Percentiles rank a stretch among this genome's conserved stretches.
phyloP scores from a whole-genome alignment of 1,140 invertebrate species.

The Drosophila ogumai region DNA sequence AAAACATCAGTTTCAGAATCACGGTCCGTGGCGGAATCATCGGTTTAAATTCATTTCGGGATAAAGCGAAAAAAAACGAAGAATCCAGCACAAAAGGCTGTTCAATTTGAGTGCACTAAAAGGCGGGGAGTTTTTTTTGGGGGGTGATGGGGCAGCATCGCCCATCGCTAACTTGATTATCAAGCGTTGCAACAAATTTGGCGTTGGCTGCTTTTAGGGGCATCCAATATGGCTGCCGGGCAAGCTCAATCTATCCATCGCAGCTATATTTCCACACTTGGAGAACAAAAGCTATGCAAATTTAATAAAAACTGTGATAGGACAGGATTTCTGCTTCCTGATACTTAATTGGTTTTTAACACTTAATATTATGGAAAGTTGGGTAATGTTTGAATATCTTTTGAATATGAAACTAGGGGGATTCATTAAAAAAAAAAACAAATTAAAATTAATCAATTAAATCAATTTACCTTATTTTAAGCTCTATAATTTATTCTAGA shows the following conservation, averaged over 20 bases:
- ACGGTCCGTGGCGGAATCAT: conserved; percentile 53
- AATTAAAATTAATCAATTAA: too few species aligned
- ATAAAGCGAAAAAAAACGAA: conserved; percentile 30
- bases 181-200: conserved; percentile 69
- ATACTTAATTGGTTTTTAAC: neutral
- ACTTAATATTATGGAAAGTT: neutral
- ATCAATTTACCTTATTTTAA: too few species aligned
- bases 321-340: neutral
- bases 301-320: neutral
- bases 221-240: conserved; percentile 62
- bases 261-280: conserved; percentile 5
- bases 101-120: conserved; percentile 58
- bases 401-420: too few species aligned
- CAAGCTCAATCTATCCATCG: conserved; percentile 34
- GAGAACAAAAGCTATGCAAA: neutral
- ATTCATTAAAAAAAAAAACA: too few species aligned
- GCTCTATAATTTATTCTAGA: too few species aligned
- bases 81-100: conserved; percentile 43
- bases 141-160: neutral
- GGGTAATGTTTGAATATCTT: too few species aligned
- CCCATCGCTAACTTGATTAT: conserved; percentile 75
- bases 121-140: neutral
- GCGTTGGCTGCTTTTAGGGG: conserved; percentile 76
- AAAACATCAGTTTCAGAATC: conserved; percentile 42
- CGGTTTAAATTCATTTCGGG: conserved; percentile 70